phyloP scores from a whole-genome alignment of 2,113 vertebrate genomes.

The Mionectes macconnelli region DNA sequence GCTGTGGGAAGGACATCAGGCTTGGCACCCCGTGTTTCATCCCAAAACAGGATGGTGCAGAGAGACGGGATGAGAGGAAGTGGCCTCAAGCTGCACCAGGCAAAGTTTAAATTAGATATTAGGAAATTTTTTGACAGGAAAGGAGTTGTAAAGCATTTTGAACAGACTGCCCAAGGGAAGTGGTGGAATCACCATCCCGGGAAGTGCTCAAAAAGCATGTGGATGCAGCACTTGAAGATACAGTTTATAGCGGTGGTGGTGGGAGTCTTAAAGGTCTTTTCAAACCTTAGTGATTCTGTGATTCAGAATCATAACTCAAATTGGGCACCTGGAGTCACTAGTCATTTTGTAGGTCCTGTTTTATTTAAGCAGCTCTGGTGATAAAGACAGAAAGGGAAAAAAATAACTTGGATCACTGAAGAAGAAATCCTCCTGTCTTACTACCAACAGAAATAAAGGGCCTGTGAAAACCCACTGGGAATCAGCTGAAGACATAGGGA shows the following conservation, averaged over 20 bases:
- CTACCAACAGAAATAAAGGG: background rate
- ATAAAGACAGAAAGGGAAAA: background rate
- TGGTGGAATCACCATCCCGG: background rate
- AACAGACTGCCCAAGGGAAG: background rate
- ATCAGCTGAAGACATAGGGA: background rate
- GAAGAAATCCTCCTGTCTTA: background rate
- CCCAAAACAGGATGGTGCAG: background rate
- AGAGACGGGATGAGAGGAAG: background rate
- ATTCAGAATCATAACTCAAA: background rate
- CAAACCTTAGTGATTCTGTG: background rate
- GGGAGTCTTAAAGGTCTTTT: background rate
- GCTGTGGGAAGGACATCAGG: background rate
- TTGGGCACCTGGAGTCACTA: fast-evolving
- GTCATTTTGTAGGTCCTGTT: background rate
- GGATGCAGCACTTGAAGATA: background rate
- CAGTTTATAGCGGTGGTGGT: background rate
- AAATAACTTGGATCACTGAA: background rate
- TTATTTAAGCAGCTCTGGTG: background rate
- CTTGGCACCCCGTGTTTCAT: fast-evolving
- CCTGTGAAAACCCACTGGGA: background rate
- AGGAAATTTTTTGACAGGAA: background rate
- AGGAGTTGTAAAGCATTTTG: background rate
- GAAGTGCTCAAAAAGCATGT: background rate
- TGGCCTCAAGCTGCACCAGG: no score
- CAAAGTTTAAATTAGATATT: background rate